Evolutionary conservation across 2,797 vertebrate genomes (phyloP), one percentile per base, ranked within the genome.

Genomic region (Trematomus bernacchii): DNA sequence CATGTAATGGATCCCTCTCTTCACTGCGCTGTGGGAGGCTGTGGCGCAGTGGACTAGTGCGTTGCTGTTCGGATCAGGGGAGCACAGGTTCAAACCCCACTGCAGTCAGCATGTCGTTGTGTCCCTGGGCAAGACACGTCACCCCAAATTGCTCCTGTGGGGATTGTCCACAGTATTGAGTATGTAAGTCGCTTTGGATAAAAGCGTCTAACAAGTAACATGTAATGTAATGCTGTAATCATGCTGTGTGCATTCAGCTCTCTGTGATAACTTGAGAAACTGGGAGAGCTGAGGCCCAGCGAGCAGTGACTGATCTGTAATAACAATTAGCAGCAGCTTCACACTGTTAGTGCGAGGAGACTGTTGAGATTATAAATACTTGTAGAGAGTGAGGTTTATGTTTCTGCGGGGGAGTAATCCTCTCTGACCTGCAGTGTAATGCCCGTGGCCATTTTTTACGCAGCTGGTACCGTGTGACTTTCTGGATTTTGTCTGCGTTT

Each of bases 291-390:
- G 62, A 71, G 75, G 76, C 66, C 69, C 12, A 0, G 37, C 27
- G 47, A 12, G 66, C 73, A 73, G 15, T 64, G 76, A 81, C 80
- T 71, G 87, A 90, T 84, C 87, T 73, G 77, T 65, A 84, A 82
- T 76, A 87, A 87, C 81, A 88, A 90, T 87, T 85, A 84, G 67
- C 75, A 47, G 19, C 71, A 79, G 79, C 75, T 76, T 73, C 70
- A 23, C 67, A 21, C 76, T 84, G 84, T 89, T 76, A 58, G 65
- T 75, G 70, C 73, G 63, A 83, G 68, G 63, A 63, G 64, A 66
- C 62, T 63, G 73, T 63, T 59, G 76, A 73, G 73, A 57, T 82
- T 62, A 76, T 80, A 75, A 85, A 89, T 77, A 84, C 62, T 72
- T 55, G 57, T 54, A 55, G 67, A 73, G 71, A 75, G 71, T 1